Conservation (phyloP, 2,113 vertebrate genomes). For the Heterotilapia buettikoferi region DNA sequence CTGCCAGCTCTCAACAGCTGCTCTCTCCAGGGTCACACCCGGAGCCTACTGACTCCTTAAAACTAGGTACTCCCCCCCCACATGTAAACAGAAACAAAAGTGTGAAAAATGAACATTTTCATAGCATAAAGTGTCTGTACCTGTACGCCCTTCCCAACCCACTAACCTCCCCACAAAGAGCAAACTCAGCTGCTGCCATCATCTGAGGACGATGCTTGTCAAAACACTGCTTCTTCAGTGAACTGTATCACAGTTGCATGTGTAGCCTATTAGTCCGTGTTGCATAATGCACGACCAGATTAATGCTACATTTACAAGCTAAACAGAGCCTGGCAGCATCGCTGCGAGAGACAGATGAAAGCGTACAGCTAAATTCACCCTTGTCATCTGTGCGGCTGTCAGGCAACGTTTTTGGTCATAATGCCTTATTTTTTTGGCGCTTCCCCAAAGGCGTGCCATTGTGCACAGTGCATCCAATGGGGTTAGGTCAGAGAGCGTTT, state of each 20-base stretch:
- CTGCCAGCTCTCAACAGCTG: slow-evolving; percentile 34
- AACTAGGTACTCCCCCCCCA: neutral
- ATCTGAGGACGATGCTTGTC: neutral
- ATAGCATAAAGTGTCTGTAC: neutral
- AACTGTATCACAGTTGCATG: neutral
- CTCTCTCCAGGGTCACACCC: neutral
- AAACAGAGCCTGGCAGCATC: neutral
- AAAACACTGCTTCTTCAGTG: slow-evolving; percentile 3
- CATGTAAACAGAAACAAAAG: slow-evolving; percentile 1
- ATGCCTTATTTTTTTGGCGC: neutral
- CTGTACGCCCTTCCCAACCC: neutral
- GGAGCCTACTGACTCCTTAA: neutral
- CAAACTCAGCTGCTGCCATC: neutral
- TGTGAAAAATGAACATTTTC: neutral
- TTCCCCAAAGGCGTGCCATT: neutral
- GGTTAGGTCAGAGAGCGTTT: slow-evolving; percentile 14
- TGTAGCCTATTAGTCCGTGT: slow-evolving; percentile 2
- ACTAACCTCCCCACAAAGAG: neutral
- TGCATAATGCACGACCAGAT: slow-evolving; percentile 32
- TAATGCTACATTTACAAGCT: slow-evolving; percentile 17
- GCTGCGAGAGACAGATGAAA: neutral
- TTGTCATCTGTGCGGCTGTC: neutral
- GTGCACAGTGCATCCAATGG: neutral
- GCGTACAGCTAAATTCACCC: neutral
- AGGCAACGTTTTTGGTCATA: neutral